Percentiles rank a stretch among this genome's conserved stretches.
These are phyloP conservation scores for Oophaga pumilio DNA, from an alignment of 2,113 vertebrate species.

Conservation along the genomic window DNA sequence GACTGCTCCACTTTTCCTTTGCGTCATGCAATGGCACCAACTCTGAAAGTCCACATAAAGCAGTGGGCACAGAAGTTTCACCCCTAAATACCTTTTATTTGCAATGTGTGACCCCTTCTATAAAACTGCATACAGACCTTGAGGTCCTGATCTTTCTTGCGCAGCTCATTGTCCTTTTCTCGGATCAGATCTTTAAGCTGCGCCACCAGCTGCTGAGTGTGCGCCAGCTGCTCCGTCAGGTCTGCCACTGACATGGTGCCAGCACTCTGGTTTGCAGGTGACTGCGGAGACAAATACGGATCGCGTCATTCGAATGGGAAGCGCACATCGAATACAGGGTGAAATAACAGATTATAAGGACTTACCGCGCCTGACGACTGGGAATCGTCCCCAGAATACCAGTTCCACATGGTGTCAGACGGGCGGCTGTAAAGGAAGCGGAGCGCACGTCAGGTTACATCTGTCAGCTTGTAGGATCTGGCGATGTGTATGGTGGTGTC, in stretches of 20 bases:
- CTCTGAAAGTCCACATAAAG: too few species aligned
- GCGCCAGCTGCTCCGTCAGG: slow-evolving; percentile 76
- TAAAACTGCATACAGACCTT: slow-evolving; percentile 71
- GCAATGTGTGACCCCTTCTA: not conserved
- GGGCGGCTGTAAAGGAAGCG: slow-evolving; percentile 51
- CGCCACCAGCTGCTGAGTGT: slow-evolving; percentile 80
- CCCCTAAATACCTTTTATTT: too few species aligned
- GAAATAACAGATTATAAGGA: slow-evolving; percentile 42
- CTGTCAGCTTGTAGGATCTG: not conserved
- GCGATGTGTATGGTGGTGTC: too few species aligned
- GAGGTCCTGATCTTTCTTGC: slow-evolving; percentile 78
- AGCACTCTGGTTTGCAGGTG: slow-evolving; percentile 63
- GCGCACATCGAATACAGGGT: not conserved
- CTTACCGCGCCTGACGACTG: slow-evolving; percentile 75
- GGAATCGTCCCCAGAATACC: slow-evolving; percentile 77
- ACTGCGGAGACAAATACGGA: slow-evolving; percentile 63
- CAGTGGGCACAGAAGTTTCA: too few species aligned
- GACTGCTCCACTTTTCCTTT: too few species aligned
- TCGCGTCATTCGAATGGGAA: not conserved
- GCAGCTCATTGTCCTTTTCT: slow-evolving; percentile 81
- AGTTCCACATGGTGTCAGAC: slow-evolving; percentile 80
- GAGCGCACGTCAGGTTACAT: not conserved
- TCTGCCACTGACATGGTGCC: slow-evolving; percentile 67
- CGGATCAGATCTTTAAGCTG: slow-evolving; percentile 86
- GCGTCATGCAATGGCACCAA: too few species aligned